phyloP scores from a whole-genome alignment of 2,113 vertebrate species.

The Montifringilla adamsi region DNA sequence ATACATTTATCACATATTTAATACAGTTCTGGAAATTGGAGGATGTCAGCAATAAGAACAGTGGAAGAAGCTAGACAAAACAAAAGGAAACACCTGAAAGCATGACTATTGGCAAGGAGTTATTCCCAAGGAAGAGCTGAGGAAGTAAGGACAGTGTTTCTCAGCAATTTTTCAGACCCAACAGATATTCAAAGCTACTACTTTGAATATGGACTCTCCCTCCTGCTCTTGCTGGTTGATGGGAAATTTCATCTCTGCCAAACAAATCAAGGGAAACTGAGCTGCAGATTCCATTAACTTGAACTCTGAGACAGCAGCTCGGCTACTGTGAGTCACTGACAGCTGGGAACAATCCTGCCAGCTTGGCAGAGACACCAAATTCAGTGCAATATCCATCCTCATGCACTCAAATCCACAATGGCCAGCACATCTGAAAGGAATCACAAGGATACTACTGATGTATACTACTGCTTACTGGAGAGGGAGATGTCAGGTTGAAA shows the following conservation, averaged over 20 bases:
- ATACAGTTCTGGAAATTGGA: not conserved
- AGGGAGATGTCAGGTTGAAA: not conserved
- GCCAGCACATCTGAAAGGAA: slow-evolving; percentile 3
- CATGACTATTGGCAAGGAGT: not conserved
- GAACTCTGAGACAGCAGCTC: slow-evolving; percentile 18
- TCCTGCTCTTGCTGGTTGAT: not conserved
- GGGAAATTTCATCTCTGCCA: slow-evolving; percentile 23
- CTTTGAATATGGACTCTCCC: not conserved
- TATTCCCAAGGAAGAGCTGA: not conserved
- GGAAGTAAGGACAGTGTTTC: not conserved
- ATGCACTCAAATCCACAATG: not conserved
- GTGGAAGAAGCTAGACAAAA: not conserved
- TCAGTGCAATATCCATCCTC: not conserved
- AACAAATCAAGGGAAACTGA: slow-evolving; percentile 12
- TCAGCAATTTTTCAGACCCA: not conserved
- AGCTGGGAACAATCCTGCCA: slow-evolving; percentile 46
- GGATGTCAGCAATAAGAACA: not conserved
- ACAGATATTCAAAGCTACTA: not conserved
- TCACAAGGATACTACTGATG: not conserved
- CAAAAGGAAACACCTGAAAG: not conserved
- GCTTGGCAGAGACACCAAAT: not conserved
- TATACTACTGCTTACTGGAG: not conserved
- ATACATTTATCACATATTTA: not conserved
- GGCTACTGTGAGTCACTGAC: slow-evolving; percentile 47
- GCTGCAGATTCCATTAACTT: slow-evolving; percentile 43